These are phyloP conservation scores for Glandiceps talaboti DNA, from an alignment of 53 echinoderm and acorn worm species.

Conservation along the genomic window DNA sequence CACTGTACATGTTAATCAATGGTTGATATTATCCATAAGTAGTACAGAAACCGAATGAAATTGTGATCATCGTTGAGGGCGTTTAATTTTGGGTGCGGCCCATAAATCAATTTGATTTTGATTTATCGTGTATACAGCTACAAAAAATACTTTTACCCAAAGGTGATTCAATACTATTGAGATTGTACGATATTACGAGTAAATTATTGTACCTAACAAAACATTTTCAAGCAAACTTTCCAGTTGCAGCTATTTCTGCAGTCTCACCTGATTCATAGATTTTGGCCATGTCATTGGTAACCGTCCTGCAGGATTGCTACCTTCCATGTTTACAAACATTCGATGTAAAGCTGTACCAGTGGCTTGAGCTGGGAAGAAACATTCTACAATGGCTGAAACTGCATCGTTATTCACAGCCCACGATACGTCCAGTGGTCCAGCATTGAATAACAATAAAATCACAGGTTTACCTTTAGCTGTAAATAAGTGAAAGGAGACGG, in stretches of 20 bases:
- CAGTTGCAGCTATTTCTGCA: no score
- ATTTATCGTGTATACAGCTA: no score
- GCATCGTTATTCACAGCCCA: conserved; percentile 47
- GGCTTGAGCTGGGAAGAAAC: conserved; percentile 78
- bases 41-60: no score
- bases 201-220: no score
- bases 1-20: no score
- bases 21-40: no score
- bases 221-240: no score
- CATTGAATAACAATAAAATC: conserved; percentile 74
- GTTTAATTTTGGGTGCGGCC: no score
- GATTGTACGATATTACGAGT: no score
- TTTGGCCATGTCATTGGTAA: conserved; percentile 73
- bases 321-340: conserved; percentile 39
- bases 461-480: conserved; percentile 67
- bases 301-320: conserved; percentile 76
- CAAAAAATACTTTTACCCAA: no score
- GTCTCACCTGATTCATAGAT: conserved; percentile 44
- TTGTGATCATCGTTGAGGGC: no score
- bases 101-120: background rate
- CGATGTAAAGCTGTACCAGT: conserved; percentile 51
- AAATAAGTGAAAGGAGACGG: background rate
- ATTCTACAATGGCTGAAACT: conserved; percentile 75
- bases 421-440: conserved; percentile 73
- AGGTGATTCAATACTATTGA: no score